Conservation (phyloP, 2,888 invertebrate genomes). For the Itoplectis maculator region DNA sequence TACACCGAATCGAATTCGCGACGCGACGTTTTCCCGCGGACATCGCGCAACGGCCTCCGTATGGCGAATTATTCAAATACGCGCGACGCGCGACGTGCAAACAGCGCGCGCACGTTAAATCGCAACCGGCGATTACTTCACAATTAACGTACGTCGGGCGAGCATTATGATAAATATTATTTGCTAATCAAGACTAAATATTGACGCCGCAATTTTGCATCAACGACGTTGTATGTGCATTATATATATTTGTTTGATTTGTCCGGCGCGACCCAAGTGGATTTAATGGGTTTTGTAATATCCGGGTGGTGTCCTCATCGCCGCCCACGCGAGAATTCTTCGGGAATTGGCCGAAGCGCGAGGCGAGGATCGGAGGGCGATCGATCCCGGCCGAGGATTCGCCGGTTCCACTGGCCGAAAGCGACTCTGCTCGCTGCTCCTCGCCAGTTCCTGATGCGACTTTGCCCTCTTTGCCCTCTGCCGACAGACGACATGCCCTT, state of each 20-base stretch:
- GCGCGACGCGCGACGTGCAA: too few species aligned
- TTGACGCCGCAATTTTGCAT: background rate
- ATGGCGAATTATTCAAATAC: too few species aligned
- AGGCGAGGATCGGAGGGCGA: constrained; percentile 31
- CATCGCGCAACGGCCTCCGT: too few species aligned
- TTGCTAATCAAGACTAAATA: background rate
- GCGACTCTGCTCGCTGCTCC: constrained; percentile 11
- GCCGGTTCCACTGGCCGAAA: constrained; percentile 29
- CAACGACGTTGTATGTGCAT: background rate
- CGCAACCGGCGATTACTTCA: background rate
- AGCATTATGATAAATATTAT: background rate
- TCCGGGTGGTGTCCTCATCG: background rate
- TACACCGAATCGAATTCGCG: too few species aligned
- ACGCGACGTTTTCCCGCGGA: too few species aligned
- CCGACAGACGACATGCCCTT: too few species aligned
- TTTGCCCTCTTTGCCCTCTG: background rate
- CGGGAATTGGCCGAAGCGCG: constrained; percentile 32
- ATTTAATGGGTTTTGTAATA: constrained; percentile 37
- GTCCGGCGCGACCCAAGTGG: background rate
- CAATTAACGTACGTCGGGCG: background rate
- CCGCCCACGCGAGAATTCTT: constrained; percentile 5
- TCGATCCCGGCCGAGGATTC: constrained; percentile 44
- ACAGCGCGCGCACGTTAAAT: too few species aligned
- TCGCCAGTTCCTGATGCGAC: background rate
- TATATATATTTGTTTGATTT: background rate